Evolutionary conservation across 2,888 invertebrate species (phyloP).

Genomic region (Caenorhabditis sp.): DNA sequence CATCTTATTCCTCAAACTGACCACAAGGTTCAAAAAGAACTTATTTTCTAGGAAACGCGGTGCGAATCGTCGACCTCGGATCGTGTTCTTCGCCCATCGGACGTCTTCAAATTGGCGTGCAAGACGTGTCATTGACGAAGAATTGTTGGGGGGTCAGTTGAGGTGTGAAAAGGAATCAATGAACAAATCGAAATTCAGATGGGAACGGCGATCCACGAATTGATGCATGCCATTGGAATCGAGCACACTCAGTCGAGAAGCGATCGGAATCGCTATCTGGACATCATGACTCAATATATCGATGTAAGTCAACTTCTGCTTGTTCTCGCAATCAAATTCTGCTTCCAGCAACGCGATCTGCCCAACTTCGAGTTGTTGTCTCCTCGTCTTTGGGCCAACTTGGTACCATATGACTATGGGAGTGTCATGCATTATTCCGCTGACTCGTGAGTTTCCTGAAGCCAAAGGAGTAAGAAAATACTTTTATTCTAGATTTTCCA

Average conservation of each 20-base stretch:
- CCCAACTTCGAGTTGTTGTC: constrained; percentile 64
- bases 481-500: constrained; percentile 55
- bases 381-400: constrained; percentile 58
- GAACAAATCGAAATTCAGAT: constrained; percentile 33
- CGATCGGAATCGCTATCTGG: constrained; percentile 56
- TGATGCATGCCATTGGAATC: constrained; percentile 66
- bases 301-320: no score
- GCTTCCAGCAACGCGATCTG: constrained; percentile 53
- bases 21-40: not conserved
- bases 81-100: constrained; percentile 63
- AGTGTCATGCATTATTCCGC: constrained; percentile 67
- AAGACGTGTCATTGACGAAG: constrained; percentile 61
- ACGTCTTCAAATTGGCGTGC: constrained; percentile 60
- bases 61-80: constrained; percentile 61
- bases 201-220: constrained; percentile 64
- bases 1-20: not conserved
- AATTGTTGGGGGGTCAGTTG: constrained; percentile 62
- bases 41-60: constrained; percentile 51
- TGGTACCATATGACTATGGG: constrained; percentile 66
- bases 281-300: constrained; percentile 56
- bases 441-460: constrained; percentile 44
- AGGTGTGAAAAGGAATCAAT: not conserved
- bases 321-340: no score
- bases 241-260: constrained; percentile 65
- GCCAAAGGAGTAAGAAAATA: no score